phyloP scores from a whole-genome alignment of 2,113 vertebrate genomes.

The human region DNA sequence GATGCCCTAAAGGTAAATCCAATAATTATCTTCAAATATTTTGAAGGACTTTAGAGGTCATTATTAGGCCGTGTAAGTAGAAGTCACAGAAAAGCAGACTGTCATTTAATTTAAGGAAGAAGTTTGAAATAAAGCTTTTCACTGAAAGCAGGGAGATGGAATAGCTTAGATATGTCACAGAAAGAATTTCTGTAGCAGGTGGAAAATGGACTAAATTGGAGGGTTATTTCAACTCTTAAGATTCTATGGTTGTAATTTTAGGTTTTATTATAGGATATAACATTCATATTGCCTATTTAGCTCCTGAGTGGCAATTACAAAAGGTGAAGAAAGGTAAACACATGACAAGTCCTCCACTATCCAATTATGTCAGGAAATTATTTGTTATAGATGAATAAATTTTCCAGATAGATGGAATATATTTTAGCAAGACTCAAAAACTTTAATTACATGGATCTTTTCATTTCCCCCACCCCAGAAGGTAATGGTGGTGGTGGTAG shows the following conservation, averaged over 20 bases:
- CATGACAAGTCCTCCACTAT: background rate
- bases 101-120: background rate
- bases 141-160: background rate
- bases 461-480: background rate
- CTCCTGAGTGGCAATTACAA: background rate
- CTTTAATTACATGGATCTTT: background rate
- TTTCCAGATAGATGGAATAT: background rate
- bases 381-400: background rate
- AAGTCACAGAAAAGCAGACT: conserved; percentile 24
- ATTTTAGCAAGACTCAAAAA: background rate
- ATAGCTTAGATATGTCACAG: background rate
- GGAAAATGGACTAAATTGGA: background rate
- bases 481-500: background rate
- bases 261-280: background rate
- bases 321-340: conserved; percentile 25
- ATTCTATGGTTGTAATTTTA: conserved; percentile 26
- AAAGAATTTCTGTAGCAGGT: background rate
- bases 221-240: conserved; percentile 15
- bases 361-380: background rate
- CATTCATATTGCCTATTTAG: background rate
- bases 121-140: background rate
- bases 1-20: background rate
- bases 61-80: background rate
- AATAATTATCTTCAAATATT: conserved; percentile 14
- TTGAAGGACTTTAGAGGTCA: background rate